Evolutionary conservation across 2,888 invertebrate species (phyloP), one percentile per base, ranked within the genome.

Genomic region (Blastobasis lacticolella): DNA sequence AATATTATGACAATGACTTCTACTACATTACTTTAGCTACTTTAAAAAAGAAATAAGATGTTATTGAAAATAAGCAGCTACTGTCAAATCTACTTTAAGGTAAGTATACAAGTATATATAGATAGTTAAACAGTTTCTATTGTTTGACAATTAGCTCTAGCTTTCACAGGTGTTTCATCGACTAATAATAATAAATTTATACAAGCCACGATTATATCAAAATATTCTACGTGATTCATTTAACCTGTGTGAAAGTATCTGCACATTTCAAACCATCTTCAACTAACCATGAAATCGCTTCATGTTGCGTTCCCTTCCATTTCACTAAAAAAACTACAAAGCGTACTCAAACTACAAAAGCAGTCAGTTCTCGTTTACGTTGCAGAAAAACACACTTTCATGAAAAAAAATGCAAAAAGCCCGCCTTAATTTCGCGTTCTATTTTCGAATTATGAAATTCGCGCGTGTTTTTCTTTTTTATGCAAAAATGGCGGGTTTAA

Each of bases 271-370:
- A 70, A 69, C 74, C 71, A 73, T 70, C 72, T 67, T 69, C 77
- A 83, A 85, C 84, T 77, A 82, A 86, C 86, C 86, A 84, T 86
- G 83, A 84, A 86, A 86, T 81, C 73, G 75, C 71, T 70, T 83
- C 81, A 81, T 86, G 78, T 80, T 77, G 69, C 71, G 69, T 75
- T 79, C 61, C 67, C 71, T 75, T 74, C 78, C 83, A 82, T 85
- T 81, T 81, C 81, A 77, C 81, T 54, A 48, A 78, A 75, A 67
- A 68, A 60, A 57, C 58, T 64, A 73, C 71, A 73, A 75, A 69
- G 66, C 69, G 63, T 75, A 70, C 74, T 70, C 64, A 66, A 66
- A 66, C 63, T 62, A 76, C 78, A 78, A 74, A 54, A 75, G 73
- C 73, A 55, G 62, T 61, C 69, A 66, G 64, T 71, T 69, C 73